Evolutionary conservation across 2,113 vertebrate genomes (phyloP), one percentile per base, ranked within the genome.

Genomic region (Callorhinus ursinus): DNA sequence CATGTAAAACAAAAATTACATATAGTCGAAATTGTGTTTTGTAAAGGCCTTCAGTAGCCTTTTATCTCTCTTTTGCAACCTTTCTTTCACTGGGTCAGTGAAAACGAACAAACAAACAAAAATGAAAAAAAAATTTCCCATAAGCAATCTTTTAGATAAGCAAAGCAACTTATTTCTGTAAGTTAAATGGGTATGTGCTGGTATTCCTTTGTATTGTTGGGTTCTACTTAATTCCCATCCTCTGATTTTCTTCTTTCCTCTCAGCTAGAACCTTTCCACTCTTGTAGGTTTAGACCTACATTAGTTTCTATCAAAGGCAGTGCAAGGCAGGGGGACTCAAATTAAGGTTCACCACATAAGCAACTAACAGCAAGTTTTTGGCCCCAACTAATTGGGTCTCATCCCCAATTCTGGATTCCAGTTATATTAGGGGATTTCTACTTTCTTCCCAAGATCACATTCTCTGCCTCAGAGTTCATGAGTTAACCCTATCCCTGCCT

Each of bases 11-110:
- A 94, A 94, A 92, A 93, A 87, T 92, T 33, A 53, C 9, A 36
- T 46, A 59, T 15, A 71, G 57, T 84, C 57, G 82, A 94, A 94
- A 67, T 33, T 88, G 21, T 53, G 79, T 74, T 88, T 77, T 15
- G 84, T 90, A 96, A 72, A 67, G n/a, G 1, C 31, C 4, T 51
- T 39, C 28, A 93, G 57, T 76, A 61, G 36, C 11, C 13, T 4
- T 90, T 82, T n/a, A 10, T 79, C 89, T 96, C 61, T 92, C 9
- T 93, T 89, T 53, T 88, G 8, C 82, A 76, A 53, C 24, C 26
- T 82, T 88, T 79, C 31, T 76, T 83, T 71, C 28, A 55, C 21
- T 81, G 49, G 33, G 15, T 16, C 8, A 86, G 71, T 83, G 14
- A 72, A 94, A 82, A 46, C 4, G 81, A 91, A 92, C 81, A 8